Evolutionary conservation across 2,113 vertebrate genomes (phyloP).

Genomic region (Odontophorus gujanensis): DNA sequence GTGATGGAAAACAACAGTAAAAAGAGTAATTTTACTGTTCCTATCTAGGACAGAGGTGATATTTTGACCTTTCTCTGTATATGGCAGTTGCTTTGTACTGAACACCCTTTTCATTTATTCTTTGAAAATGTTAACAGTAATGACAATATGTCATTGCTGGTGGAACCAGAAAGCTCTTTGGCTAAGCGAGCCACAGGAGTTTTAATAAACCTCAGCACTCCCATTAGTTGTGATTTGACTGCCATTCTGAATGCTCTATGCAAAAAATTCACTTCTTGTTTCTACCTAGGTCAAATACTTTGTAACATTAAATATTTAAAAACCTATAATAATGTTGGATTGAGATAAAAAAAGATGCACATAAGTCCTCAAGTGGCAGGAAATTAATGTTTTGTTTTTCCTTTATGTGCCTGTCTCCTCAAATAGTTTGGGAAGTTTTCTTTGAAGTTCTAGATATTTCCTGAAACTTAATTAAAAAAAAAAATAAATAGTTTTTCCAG

Average conservation of each 20-base stretch:
- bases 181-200: slow-evolving; percentile 7
- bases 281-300: neutral
- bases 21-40: neutral
- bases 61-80: neutral
- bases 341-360: neutral
- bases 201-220: slow-evolving; percentile 31
- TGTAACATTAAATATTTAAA: slow-evolving; percentile 25
- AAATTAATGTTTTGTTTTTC: slow-evolving; percentile 9
- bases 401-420: neutral
- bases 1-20: neutral
- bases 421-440: neutral
- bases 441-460: neutral
- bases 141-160: neutral
- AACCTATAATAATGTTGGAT: neutral
- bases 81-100: neutral
- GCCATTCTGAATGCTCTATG: neutral
- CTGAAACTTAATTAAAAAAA: neutral
- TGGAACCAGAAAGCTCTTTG: slow-evolving; percentile 7
- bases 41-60: neutral
- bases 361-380: neutral
- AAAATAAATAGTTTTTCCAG: neutral
- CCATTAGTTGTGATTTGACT: slow-evolving; percentile 24
- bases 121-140: neutral
- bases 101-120: neutral
- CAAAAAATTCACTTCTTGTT: slow-evolving; percentile 17